Evolutionary conservation across 2,113 vertebrate species (phyloP), one percentile per base, ranked within the genome.

Genomic region (Hystrix brachyura): DNA sequence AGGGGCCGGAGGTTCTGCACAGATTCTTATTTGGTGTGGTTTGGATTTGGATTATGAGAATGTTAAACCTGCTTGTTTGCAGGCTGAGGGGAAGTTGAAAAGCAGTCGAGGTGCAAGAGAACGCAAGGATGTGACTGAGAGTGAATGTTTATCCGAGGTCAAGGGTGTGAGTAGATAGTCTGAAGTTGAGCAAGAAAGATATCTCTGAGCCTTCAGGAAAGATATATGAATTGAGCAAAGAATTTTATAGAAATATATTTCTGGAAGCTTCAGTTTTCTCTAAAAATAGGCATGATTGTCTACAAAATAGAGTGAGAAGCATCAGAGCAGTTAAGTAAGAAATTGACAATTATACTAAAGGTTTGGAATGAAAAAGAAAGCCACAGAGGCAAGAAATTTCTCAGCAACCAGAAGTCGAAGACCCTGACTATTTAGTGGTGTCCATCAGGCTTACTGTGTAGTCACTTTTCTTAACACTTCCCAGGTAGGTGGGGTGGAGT

Each of bases 1-100:
- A 7, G 18, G 18, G 1, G 38, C n/a, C 13, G 9, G 25, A 12
- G 15, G 0, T 5, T 7, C n/a, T 32, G 18, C 5, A 46, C 17
- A 57, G 62, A 29, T 21, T 23, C 80, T 59, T 38, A 51, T 84
- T 57, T 25, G 5, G 3, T 43, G 19, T 91, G 60, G 29, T 43
- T 62, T 96, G 57, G 19, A 46, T 89, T 21, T 1, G 25, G 67
- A 7, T 64, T 18, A 53, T 4, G 32, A 59, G 85, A 76, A 10
- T 17, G 46, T 9, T 64, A 55, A 69, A 6, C 3, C 48, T 55
- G 27, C 29, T 92, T 85, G 25, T 78, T n/a, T 32, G 9, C 46
- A 48, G 29, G 6, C 7, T 62, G 76, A 46, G 29, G 6, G 6
- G 18, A 60, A 34, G 62, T 11, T 74, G 43, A 90, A 34, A 5